A percentile compares a stretch with the other conserved stretches of the same genome.
Evolutionary conservation across 2,797 vertebrate genomes (phyloP).

Genomic region (Schizopygopsis malacanthus): DNA sequence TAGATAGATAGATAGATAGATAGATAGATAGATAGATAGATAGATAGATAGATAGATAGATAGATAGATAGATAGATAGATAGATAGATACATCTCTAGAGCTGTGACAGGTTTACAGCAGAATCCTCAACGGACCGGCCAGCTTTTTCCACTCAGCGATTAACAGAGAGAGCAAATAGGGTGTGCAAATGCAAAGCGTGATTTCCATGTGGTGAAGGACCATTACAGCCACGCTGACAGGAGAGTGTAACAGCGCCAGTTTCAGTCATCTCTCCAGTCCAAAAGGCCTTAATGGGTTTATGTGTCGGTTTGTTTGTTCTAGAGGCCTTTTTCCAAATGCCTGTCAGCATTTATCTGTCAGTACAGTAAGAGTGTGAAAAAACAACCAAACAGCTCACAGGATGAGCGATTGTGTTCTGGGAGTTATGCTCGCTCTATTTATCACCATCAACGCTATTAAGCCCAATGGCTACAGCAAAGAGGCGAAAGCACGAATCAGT

Average conservation of each 20-base stretch:
- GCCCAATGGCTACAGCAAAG: conserved; percentile 39
- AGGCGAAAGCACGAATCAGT: not conserved
- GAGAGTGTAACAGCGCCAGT: conserved; percentile 42
- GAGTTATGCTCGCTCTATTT: conserved; percentile 49
- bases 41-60: too few species aligned
- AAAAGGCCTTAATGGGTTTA: conserved; percentile 51
- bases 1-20: too few species aligned
- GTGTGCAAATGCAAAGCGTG: conserved; percentile 23
- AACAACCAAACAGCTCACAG: not conserved
- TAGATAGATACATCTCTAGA: too few species aligned
- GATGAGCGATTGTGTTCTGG: conserved; percentile 1
- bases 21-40: too few species aligned
- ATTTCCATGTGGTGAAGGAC: conserved; percentile 49
- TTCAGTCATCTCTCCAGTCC: conserved; percentile 40
- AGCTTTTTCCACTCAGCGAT: not conserved
- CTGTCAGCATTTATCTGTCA: conserved; percentile 18
- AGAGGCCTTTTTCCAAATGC: conserved; percentile 35
- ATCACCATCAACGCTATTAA: conserved; percentile 45
- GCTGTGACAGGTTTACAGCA: not conserved
- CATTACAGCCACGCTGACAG: conserved; percentile 12
- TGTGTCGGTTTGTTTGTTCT: conserved; percentile 40
- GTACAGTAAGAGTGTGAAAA: conserved; percentile 13
- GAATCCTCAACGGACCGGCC: not conserved
- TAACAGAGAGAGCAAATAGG: conserved; percentile 23
- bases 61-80: too few species aligned